Conservation (phyloP, 2,797 vertebrate genomes). For the Lacerta viridis region DNA sequence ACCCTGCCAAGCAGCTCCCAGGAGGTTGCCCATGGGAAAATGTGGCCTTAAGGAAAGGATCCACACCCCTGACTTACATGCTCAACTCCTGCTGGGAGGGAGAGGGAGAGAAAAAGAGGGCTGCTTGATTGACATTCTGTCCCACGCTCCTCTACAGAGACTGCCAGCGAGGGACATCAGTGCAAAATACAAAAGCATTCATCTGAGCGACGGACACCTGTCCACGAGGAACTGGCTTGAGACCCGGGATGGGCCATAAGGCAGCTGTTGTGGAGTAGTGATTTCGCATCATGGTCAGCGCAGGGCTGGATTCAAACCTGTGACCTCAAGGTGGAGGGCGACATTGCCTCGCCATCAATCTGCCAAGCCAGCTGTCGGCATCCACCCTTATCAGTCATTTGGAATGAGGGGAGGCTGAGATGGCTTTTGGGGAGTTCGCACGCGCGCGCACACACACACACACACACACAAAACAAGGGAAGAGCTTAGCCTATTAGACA, state of each 20-base stretch:
- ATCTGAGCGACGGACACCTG: neutral
- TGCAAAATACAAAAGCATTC: neutral
- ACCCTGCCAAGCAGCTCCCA: too few relatives aligned
- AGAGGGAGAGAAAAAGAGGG: neutral
- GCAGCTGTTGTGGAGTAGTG: neutral
- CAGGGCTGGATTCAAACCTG: neutral
- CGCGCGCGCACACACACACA: too few relatives aligned
- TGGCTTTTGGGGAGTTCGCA: neutral
- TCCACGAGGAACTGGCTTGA: neutral
- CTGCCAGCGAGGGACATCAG: neutral
- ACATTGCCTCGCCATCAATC: neutral
- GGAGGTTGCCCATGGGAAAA: too few relatives aligned
- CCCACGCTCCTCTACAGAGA: neutral
- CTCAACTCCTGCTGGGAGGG: neutral
- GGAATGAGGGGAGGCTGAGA: neutral
- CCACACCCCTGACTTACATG: neutral
- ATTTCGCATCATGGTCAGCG: neutral
- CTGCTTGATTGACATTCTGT: neutral
- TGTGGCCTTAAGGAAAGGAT: too few relatives aligned
- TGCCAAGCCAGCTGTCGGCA: neutral
- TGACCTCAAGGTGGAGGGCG: neutral
- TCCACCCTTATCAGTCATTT: slow-evolving; percentile 9
- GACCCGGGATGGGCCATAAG: neutral
- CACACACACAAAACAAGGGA: neutral
- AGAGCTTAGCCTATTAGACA: neutral